A percentile compares a stretch with the other conserved stretches of the same genome.
These are phyloP conservation scores for Parazoanthus darwini DNA, from an alignment of 92 coral and sea anemone species.

Conservation along the genomic window DNA sequence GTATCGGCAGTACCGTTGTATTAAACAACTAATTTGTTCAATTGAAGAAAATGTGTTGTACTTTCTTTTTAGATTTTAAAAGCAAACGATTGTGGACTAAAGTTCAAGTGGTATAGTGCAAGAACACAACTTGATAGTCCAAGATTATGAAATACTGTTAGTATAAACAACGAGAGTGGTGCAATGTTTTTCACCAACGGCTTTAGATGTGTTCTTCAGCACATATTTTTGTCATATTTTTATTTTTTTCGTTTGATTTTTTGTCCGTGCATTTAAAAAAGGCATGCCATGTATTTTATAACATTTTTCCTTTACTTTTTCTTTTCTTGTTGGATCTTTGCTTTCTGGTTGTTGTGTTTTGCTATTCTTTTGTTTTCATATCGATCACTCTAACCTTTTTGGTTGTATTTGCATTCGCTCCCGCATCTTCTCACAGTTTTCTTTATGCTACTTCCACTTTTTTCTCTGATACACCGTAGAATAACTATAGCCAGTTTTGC, in stretches of 20 bases:
- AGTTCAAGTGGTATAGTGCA: not conserved
- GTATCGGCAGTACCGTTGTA: not conserved
- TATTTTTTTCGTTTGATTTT: not conserved
- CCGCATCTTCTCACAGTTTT: not conserved
- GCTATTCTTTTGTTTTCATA: not conserved
- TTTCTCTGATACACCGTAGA: not conserved
- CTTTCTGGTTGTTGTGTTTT: not conserved
- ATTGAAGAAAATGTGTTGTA: not conserved
- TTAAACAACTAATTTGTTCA: no score
- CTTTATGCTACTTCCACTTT: not conserved
- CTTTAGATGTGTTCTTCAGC: not conserved
- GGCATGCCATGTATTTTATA: not conserved
- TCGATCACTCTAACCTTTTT: not conserved
- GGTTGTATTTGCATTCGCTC: no score
- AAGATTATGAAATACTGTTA: not conserved
- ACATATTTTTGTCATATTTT: not conserved
- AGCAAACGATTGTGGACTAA: slow-evolving; percentile 1
- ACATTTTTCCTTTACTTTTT: not conserved
- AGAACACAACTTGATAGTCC: not conserved
- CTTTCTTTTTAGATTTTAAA: slow-evolving; percentile 1
- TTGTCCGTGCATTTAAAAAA: no score
- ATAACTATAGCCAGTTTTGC: not conserved
- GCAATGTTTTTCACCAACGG: not conserved
- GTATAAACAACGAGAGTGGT: not conserved
- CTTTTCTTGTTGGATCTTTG: not conserved